Evolutionary conservation across 2,888 invertebrate genomes (phyloP).

Genomic region (Agapetus fuscipes): DNA sequence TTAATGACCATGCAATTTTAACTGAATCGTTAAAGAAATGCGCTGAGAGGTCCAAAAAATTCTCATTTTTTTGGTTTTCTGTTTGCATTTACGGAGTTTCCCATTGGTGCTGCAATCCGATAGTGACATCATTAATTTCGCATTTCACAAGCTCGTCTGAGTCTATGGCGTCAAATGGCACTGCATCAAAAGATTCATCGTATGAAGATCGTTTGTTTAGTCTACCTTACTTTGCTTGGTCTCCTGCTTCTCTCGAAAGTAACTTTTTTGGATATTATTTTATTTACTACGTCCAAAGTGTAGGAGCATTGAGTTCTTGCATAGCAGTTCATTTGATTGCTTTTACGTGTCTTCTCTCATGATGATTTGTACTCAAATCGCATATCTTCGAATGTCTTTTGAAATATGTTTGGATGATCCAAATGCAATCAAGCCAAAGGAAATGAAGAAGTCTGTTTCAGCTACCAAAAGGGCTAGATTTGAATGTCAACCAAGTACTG

Average conservation of each 20-base stretch:
- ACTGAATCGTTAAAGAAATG: neutral
- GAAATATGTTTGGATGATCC: neutral
- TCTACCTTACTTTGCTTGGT: neutral
- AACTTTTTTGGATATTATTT: neutral
- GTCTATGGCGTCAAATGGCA: too few relatives aligned
- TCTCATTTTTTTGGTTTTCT: neutral
- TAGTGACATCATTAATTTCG: neutral
- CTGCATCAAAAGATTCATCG: too few relatives aligned
- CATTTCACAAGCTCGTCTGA: neutral
- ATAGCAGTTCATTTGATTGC: neutral
- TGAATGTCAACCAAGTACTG: too few relatives aligned
- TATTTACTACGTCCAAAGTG: neutral
- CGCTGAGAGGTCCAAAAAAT: neutral
- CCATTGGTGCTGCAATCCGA: slow-evolving; percentile 3
- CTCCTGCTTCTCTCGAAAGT: neutral
- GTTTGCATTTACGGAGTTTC: slow-evolving; percentile 1
- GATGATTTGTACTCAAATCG: neutral
- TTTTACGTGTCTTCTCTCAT: slow-evolving; percentile 1
- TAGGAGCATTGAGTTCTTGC: neutral
- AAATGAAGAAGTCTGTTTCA: too few relatives aligned
- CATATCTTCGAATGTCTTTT: neutral
- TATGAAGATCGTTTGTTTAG: too few relatives aligned
- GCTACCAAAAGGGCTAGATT: too few relatives aligned
- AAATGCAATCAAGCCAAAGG: too few relatives aligned
- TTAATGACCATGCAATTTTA: neutral